Evolutionary conservation across 1,140 invertebrate species (phyloP), one percentile per base, ranked within the genome.

Genomic region (Microplitis demolitor): DNA sequence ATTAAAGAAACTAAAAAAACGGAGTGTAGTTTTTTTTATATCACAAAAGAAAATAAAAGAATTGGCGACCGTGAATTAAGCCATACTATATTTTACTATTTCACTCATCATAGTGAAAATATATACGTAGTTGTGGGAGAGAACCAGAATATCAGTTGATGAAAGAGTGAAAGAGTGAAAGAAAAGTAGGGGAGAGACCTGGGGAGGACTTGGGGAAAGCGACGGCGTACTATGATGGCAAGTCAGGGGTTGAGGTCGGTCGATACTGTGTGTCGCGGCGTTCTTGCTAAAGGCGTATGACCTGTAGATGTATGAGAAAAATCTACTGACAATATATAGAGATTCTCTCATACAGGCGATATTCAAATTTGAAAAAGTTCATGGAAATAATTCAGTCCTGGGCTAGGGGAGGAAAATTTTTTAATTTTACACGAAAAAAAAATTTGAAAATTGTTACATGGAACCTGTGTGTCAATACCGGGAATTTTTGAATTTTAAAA

Each of bases 31-130:
- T 45, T 45, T 24, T 24, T 45, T 6, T 11, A 45, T 45, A 45
- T 45, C 2, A 83, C 84, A 64, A 81, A 6, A 84, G 83, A 1
- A 24, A 83, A 86, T 8, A 82, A 81, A 4, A 84, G 75, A 3
- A 82, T 11, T 31, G 13, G 24, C 53, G 71, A 54, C 56, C 51
- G 39, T 79, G 77, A 78, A 79, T 79, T 79, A 79, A 77, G 74
- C 66, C 66, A 37, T 71, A 73, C 70, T 77, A 77, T 72, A 78
- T 72, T 72, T 69, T 68, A 70, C 74, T 78, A 78, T 77, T 69
- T 62, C 53, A 67, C 61, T 72, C 62, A 70, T 74, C 72, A 68
- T 64, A 72, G 70, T 74, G 77, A 73, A 74, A 79, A 74, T 78
- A 11, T 69, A 61, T 63, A 54, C 13, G n/a, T 54, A 54, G 16